Evolutionary conservation across 2,113 vertebrate species (phyloP), one percentile per base, ranked within the genome.

Genomic region (Actenoides lindsayi): DNA sequence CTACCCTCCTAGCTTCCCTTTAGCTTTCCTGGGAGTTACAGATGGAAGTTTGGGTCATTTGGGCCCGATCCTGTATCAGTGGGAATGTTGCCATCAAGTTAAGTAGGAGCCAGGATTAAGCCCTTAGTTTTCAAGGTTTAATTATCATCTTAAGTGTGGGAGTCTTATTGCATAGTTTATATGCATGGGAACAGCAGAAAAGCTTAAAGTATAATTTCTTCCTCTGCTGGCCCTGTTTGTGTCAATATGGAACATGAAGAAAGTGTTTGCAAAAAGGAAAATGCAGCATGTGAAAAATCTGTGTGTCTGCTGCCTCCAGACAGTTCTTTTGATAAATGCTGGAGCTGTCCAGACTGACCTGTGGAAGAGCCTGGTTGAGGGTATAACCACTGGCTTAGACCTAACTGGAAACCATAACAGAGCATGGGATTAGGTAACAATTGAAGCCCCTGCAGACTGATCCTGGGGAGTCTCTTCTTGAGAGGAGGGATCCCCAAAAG

Each of bases 181-280:
- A 94, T 94, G 91, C 87, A 84, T 76, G 65, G 57, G 88, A 97
- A 95, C 89, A 93, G 96, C 87, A 96, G 95, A 97, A 94, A 96
- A 93, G 78, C 90, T 97, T 96, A 96, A 96, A 97, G 91, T 70
- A 81, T 37, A 96, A 97, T 97, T 96, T 97, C 93, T 97, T 96
- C 90, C 92, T 97, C 92, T 92, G 9, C 82, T 97, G 93, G 82
- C 93, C 88, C 79, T 93, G 35, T 89, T 94, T 94, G 56, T 95
- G 70, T 92, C 82, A 89, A 60, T 85, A 75, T 88, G 76, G 70
- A 78, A 74, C 50, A 77, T 90, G 94, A 96, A 79, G 70, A 96
- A 96, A 83, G 59, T 59, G 37, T 48, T 75, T 44, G 20, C 39
- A 67, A 54, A 94, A 93, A 56, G 60, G 31, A 60, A 83, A 89